phyloP scores from a whole-genome alignment of 2,888 invertebrate species.

The Phrixothrix hirtus region DNA sequence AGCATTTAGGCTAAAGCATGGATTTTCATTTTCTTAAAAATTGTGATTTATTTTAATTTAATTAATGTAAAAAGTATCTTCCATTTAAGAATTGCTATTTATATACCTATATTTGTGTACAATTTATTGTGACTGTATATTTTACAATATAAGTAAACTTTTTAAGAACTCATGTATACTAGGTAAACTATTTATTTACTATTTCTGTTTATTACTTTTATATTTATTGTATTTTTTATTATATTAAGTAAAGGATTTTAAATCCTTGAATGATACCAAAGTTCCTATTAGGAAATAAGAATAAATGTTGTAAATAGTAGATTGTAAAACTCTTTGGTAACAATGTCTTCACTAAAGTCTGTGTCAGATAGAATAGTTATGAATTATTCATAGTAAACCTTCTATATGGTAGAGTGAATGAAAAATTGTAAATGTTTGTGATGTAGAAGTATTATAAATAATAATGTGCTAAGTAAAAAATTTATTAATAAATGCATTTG shows the following conservation, averaged over 20 bases:
- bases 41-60: not conserved
- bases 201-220: conserved; percentile 17
- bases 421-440: conserved; percentile 54
- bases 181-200: conserved; percentile 3
- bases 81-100: no score
- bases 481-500: conserved; percentile 29
- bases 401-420: conserved; percentile 45
- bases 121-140: not conserved
- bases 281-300: conserved; percentile 61
- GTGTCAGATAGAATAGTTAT: conserved; percentile 39
- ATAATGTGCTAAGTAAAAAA: conserved; percentile 46
- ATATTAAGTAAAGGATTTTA: conserved; percentile 42
- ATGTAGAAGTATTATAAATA: conserved; percentile 54
- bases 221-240: conserved; percentile 28
- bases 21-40: not conserved
- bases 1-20: not conserved
- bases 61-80: not conserved
- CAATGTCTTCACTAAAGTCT: conserved; percentile 34
- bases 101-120: not conserved
- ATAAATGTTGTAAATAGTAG: conserved; percentile 31
- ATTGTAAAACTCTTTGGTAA: conserved; percentile 15
- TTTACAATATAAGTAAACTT: not conserved
- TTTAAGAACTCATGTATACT: no score
- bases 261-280: conserved; percentile 64
- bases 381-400: conserved; percentile 23